These are phyloP conservation scores for Shinisaurus crocodilurus DNA, from an alignment of 2,113 vertebrate species.

Conservation along the genomic window DNA sequence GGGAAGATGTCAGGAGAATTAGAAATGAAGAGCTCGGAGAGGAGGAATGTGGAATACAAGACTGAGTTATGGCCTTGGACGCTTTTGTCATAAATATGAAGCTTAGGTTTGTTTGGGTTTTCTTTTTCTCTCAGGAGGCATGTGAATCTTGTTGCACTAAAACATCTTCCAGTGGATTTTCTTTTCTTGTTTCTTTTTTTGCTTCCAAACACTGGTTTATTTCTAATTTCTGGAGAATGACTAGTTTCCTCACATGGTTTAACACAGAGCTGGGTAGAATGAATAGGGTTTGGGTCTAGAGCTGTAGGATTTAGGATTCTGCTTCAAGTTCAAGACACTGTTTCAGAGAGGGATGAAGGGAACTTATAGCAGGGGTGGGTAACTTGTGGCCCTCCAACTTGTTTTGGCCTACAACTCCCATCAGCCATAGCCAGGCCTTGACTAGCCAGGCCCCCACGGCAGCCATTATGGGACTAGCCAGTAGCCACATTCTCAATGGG, in stretches of 20 bases:
- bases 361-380: too few relatives aligned
- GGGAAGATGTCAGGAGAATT: background rate
- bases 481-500: too few relatives aligned
- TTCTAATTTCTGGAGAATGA: background rate
- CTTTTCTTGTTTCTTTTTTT: too few relatives aligned
- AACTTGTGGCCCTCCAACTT: too few relatives aligned
- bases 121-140: background rate
- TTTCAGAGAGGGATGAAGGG: background rate
- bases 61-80: background rate
- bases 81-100: background rate
- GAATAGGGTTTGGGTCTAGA: too few relatives aligned
- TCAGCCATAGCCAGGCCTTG: too few relatives aligned
- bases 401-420: too few relatives aligned
- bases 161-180: background rate
- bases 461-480: too few relatives aligned
- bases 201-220: background rate
- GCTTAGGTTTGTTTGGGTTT: background rate
- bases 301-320: background rate
- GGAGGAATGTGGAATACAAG: background rate
- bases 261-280: background rate
- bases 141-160: background rate
- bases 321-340: background rate
- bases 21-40: slow-evolving; percentile 15
- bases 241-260: background rate
- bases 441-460: too few relatives aligned